phyloP scores from a whole-genome alignment of 1,140 invertebrate species.

The Rhyzopertha dominica region DNA sequence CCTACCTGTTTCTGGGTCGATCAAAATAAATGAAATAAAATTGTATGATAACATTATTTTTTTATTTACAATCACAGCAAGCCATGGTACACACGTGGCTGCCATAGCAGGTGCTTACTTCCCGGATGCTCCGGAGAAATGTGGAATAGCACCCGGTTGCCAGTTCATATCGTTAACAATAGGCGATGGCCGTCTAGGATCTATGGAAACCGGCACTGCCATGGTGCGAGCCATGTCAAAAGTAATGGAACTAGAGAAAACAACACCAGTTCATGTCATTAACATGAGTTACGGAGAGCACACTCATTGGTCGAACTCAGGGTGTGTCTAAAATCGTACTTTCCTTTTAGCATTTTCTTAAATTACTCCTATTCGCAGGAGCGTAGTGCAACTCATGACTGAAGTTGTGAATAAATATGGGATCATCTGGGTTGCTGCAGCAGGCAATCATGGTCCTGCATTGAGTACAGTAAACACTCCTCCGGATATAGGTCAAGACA shows the following conservation, averaged over 20 bases:
- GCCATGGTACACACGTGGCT: constrained; percentile 96
- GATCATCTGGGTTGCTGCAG: constrained; percentile 86
- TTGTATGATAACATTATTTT: constrained; percentile 22
- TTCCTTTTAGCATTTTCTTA: constrained; percentile 27
- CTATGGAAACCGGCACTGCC: constrained; percentile 95
- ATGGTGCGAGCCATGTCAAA: constrained; percentile 86
- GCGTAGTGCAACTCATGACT: constrained; percentile 78
- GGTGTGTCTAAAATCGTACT: constrained; percentile 55
- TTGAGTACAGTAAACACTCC: constrained; percentile 89
- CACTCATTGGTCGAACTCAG: constrained; percentile 82
- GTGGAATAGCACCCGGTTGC: constrained; percentile 94
- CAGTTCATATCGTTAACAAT: constrained; percentile 92
- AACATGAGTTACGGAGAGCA: constrained; percentile 99
- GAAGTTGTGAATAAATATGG: constrained; percentile 91
- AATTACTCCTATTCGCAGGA: constrained; percentile 49
- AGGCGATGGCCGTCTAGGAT: constrained; percentile 77
- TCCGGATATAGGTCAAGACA: constrained; percentile 77
- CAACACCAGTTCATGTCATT: constrained; percentile 75
- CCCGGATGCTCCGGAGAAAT: constrained; percentile 81
- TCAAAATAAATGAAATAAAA: too few species aligned
- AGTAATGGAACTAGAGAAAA: constrained; percentile 65
- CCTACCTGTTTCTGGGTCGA: too few species aligned
- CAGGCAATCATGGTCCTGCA: constrained; percentile 92
- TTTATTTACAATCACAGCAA: too few species aligned
- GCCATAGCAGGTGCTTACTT: constrained; percentile 92